Evolutionary conservation across 2,888 invertebrate species (phyloP).

Genomic region (Camponotus fellah): DNA sequence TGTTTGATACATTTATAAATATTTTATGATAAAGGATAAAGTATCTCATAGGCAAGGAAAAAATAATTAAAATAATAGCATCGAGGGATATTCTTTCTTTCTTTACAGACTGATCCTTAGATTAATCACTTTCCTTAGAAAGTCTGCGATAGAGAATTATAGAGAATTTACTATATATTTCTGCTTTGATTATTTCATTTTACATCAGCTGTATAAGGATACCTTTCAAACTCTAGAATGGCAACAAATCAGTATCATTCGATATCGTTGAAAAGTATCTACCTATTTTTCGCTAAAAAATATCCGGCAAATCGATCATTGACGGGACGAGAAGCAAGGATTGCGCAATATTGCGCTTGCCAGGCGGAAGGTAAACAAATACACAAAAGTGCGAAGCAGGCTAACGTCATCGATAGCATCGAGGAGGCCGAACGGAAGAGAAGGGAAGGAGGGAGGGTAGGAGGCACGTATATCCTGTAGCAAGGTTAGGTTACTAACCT

Average conservation of each 20-base stretch:
- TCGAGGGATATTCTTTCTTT: neutral
- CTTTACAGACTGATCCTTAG: neutral
- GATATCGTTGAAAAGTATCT: conserved; percentile 1
- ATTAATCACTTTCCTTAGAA: too few species aligned
- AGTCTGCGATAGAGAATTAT: neutral
- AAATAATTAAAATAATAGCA: neutral
- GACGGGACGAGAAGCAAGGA: neutral
- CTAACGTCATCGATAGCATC: neutral
- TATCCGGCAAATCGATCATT: neutral
- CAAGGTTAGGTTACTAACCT: conserved; percentile 86
- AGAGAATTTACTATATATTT: neutral
- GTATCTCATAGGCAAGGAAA: neutral
- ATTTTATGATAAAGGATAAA: neutral
- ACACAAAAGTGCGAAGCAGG: conserved; percentile 23
- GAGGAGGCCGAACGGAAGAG: neutral
- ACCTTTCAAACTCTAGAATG: conserved; percentile 7
- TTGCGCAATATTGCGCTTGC: conserved; percentile 6
- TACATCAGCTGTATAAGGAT: neutral
- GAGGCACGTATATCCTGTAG: neutral
- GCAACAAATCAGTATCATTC: neutral
- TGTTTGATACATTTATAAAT: neutral
- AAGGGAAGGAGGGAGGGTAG: neutral
- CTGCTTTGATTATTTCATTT: neutral
- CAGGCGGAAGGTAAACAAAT: conserved; percentile 25
- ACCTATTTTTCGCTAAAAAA: neutral